Percentiles rank a stretch among this genome's conserved stretches.
Conservation (phyloP, 2,113 vertebrate species). For the Alouatta palliata region DNA sequence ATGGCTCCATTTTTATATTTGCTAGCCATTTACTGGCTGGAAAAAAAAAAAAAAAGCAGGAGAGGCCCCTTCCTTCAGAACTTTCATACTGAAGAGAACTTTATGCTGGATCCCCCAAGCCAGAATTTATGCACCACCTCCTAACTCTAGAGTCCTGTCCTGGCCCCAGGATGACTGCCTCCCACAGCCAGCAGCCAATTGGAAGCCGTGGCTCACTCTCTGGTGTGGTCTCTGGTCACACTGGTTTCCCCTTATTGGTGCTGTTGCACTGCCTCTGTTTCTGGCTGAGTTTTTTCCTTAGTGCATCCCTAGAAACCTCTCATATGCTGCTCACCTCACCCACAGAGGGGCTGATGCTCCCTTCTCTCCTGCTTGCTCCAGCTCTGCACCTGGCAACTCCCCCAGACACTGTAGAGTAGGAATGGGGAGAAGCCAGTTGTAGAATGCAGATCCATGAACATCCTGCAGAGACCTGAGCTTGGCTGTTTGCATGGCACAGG, state of each 20-base stretch:
- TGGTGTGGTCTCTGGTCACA: background rate
- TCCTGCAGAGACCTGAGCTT: background rate
- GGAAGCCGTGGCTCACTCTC: background rate
- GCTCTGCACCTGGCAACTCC: background rate
- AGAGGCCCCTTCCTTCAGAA: background rate
- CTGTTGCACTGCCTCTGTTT: background rate
- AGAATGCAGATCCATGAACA: background rate
- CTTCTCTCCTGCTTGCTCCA: background rate
- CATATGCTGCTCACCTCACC: background rate
- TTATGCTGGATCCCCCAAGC: background rate
- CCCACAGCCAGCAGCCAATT: background rate
- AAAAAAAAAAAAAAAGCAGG: background rate
- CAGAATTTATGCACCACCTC: background rate
- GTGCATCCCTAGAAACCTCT: background rate
- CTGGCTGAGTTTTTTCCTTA: background rate
- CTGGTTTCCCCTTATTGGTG: background rate
- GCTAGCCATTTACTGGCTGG: background rate
- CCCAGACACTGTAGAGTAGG: background rate
- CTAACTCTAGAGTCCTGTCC: background rate
- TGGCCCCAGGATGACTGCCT: background rate
- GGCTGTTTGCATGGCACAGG: background rate
- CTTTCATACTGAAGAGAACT: background rate
- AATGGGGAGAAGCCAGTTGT: background rate
- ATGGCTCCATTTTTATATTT: background rate
- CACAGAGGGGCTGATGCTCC: background rate